A percentile compares a stretch with the other conserved stretches of the same genome.
Conservation (phyloP, 1,140 invertebrate genomes). For the Solenopsis fugax region DNA sequence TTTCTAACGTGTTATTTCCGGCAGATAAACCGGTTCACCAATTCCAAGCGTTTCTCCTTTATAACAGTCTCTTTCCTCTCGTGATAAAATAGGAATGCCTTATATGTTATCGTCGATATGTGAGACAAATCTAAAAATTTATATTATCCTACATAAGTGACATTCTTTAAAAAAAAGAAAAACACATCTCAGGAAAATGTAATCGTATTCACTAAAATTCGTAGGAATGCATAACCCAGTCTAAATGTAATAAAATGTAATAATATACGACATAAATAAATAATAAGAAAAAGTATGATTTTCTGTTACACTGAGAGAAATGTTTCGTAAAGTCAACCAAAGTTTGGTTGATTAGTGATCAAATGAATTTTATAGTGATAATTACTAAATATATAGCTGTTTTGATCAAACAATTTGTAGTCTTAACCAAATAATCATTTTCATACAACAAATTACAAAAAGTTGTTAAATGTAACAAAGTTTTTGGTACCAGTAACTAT, state of each 20-base stretch:
- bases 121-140: neutral
- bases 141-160: neutral
- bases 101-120: neutral
- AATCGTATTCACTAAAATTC: neutral
- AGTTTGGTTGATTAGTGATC: no score
- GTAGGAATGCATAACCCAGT: neutral
- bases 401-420: no score
- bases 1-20: conserved; percentile 35
- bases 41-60: neutral
- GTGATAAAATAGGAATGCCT: conserved; percentile 6
- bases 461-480: no score
- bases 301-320: no score
- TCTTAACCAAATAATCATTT: no score
- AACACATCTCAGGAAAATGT: neutral
- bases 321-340: no score
- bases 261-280: neutral
- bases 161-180: neutral
- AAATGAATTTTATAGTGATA: no score
- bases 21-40: conserved; percentile 29
- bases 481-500: no score
- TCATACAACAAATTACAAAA: no score
- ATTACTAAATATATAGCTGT: no score
- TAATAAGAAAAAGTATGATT: neutral
- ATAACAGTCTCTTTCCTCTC: neutral
- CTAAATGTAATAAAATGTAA: neutral